A percentile compares a stretch with the other conserved stretches of the same genome.
Conservation (phyloP, 2,888 invertebrate species). For the Charanyca ferruginea region DNA sequence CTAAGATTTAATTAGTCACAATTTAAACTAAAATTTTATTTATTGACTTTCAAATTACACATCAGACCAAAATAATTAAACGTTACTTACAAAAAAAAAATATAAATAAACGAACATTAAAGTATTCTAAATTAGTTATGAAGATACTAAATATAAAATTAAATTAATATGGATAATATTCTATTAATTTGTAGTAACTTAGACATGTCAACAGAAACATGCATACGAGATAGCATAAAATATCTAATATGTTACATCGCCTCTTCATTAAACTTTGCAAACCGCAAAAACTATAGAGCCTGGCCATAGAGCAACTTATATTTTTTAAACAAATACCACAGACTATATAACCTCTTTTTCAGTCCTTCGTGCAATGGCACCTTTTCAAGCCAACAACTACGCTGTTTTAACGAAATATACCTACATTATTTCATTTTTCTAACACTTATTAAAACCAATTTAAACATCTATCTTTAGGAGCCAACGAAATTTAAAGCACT, state of each 20-base stretch:
- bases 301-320: constrained; percentile 53
- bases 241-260: constrained; percentile 61
- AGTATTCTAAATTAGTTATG: constrained; percentile 28
- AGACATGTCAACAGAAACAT: constrained; percentile 51
- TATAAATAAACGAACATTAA: constrained; percentile 45
- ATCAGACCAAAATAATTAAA: constrained; percentile 43
- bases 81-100: constrained; percentile 41
- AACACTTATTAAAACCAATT: constrained; percentile 45
- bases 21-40: constrained; percentile 25
- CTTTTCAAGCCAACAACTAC: constrained; percentile 54
- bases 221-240: constrained; percentile 52
- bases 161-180: constrained; percentile 39
- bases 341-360: constrained; percentile 55
- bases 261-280: constrained; percentile 49
- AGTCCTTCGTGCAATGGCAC: constrained; percentile 64
- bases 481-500: constrained; percentile 46
- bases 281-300: constrained; percentile 49
- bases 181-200: constrained; percentile 32
- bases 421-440: constrained; percentile 42
- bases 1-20: constrained; percentile 34
- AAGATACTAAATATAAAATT: constrained; percentile 54
- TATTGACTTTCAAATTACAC: constrained; percentile 27
- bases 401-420: constrained; percentile 51
- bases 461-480: constrained; percentile 29
- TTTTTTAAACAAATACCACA: constrained; percentile 60